phyloP scores from a whole-genome alignment of 2,113 vertebrate species.

The Calyptommatus sinebrachiatus region DNA sequence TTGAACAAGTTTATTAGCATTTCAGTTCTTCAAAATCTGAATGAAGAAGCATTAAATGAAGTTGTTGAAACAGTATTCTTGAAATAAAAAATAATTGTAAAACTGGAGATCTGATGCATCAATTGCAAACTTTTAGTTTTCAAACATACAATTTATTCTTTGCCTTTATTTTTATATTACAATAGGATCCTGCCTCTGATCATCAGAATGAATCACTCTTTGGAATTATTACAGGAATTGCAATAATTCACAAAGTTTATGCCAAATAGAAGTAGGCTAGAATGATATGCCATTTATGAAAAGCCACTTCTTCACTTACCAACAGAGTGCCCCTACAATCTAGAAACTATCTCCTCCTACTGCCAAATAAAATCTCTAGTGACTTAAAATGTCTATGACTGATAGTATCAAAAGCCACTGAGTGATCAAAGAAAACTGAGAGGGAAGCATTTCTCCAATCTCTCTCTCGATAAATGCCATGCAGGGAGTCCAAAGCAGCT shows the following conservation, averaged over 20 bases:
- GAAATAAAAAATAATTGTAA: neutral
- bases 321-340: too few relatives aligned
- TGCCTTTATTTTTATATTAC: neutral
- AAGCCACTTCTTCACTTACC: too few relatives aligned
- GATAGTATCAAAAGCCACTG: too few relatives aligned
- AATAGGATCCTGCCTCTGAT: neutral
- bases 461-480: too few relatives aligned
- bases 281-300: too few relatives aligned
- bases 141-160: conserved; percentile 22
- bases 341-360: too few relatives aligned
- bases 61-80: neutral
- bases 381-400: too few relatives aligned
- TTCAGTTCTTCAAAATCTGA: neutral
- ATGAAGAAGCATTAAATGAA: neutral
- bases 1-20: neutral
- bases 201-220: neutral
- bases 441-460: too few relatives aligned
- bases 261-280: neutral
- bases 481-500: too few relatives aligned
- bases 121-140: conserved; percentile 10
- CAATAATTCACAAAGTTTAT: neutral
- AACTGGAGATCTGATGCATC: neutral
- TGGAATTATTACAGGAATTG: neutral
- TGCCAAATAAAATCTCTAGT: too few relatives aligned
- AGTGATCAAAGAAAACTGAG: too few relatives aligned